Evolutionary conservation across 2,113 vertebrate genomes (phyloP), one percentile per base, ranked within the genome.

Genomic region (Nerophis lumbriciformis): DNA sequence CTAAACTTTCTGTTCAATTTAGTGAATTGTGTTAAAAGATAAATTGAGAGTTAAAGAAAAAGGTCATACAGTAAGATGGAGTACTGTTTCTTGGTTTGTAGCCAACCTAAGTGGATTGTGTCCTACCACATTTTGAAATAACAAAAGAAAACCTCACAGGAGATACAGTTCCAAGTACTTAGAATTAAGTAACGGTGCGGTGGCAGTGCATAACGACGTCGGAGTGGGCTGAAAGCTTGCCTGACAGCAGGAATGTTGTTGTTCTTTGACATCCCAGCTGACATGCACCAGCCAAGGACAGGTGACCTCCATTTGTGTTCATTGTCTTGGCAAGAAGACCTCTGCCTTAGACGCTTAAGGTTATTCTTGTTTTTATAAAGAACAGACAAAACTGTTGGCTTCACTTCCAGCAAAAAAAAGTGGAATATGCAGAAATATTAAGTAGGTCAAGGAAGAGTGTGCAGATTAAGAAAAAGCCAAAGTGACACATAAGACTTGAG

Each of bases 401-500:
- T 59, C 36, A 1, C 5, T 56, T 47, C 59, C 59, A 70, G 71
- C 54, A 61, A 64, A 44, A 64, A 45, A 72, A 59, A 72, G 68
- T 66, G 6, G 65, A 76, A 82, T 79, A 68, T 71, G 72, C 59
- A 78, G 53, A 55, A 67, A 19, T 52, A 36, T 65, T 59, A 83
- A 85, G 72, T 87, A 81, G 83, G 79, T 80, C 85, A 87, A 21
- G 75, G 16, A 76, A 85, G 79, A 78, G 69, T 79, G 84, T 61
- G 60, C 61, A 65, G 72, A 75, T 69, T 65, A 69, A 70, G 69
- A 16, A 68, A 72, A 59, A 76, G 62, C 52, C 59, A 50, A 71
- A 72, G 75, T 76, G 80, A 80, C 65, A 69, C 67, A 77, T 65
- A 76, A 68, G 66, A 38, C 68, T 69, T 35, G 4, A 75, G 73